Evolutionary conservation across 2,888 invertebrate genomes (phyloP), one percentile per base, ranked within the genome.

Genomic region (Trachelus iudaicus): DNA sequence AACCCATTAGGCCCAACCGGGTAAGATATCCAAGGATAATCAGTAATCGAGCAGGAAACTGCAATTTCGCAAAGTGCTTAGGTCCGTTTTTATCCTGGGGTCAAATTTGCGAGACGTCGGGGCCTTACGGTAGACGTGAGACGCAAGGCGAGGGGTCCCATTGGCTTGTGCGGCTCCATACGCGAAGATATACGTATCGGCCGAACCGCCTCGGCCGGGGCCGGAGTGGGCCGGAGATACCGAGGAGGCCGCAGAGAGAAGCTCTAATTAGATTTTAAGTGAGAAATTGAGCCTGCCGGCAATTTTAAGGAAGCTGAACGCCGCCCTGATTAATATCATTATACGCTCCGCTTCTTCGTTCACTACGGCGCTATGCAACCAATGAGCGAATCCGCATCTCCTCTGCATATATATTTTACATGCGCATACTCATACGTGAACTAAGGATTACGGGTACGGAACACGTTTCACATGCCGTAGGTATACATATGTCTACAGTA

Each of bases 291-390:
- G 90, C 90, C 90, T 88, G 89, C 89, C 87, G 89, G 90, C 90
- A 91, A 91, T 91, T 91, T 91, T 91, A 90, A 90, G 90, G 91
- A 91, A 91, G 90, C 90, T 88, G 89, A 90, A 90, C 87, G 87
- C 88, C 88, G 87, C 88, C 86, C 89, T 90, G 90, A 91, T 91
- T 90, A 91, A 91, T 91, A 91, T 91, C 89, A 91, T 91, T 91
- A 91, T 87, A 86, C 81, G 81, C 86, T 86, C 15, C 34, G 31
- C 73, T 34, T 73, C 73, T 34, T 33, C 33, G 69, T 69, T 40
- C 40, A 40, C 40, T 40, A 6, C 40, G 40, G 40, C 40, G 40
- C 40, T 40, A 40, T 40, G 15, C 40, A 40, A 40, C 40, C 40
- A 15, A 15, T 15, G 40, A 15, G 40, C 40, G 40, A 40, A 40